These are phyloP conservation scores for Garrulus glandarius DNA, from an alignment of 2,797 vertebrate species.

Conservation along the genomic window DNA sequence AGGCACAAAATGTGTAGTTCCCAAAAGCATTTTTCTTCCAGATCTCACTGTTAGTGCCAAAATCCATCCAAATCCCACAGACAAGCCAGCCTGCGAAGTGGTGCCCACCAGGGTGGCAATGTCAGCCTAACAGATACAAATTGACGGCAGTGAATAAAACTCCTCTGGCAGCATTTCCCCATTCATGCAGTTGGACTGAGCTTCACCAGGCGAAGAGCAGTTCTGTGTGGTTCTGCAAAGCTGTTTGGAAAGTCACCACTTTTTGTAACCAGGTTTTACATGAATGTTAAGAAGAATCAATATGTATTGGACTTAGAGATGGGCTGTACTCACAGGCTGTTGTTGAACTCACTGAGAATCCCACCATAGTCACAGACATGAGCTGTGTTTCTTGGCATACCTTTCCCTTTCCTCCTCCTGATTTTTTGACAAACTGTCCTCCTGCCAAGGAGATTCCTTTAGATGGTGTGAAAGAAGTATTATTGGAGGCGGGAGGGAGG, in stretches of 20 bases:
- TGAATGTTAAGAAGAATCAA: rapidly evolving
- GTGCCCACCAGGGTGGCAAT: rapidly evolving
- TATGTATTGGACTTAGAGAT: background rate
- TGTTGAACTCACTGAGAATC: background rate
- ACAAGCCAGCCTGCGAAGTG: background rate
- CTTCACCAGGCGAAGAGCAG: rapidly evolving
- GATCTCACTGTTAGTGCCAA: background rate
- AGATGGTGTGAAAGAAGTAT: background rate
- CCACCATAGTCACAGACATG: background rate
- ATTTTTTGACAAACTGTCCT: background rate
- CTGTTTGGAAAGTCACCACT: background rate
- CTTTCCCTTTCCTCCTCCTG: background rate
- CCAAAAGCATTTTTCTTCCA: background rate
- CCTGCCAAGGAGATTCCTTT: conserved; percentile 14
- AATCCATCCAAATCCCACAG: background rate
- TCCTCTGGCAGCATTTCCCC: background rate
- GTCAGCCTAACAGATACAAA: background rate
- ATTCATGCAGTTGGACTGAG: rapidly evolving
- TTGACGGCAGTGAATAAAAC: background rate
- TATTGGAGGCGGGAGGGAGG: background rate
- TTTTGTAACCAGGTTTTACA: background rate
- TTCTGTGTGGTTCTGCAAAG: background rate
- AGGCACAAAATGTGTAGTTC: background rate
- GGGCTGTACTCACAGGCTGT: background rate
- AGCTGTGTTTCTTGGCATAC: background rate